Conservation (phyloP, 2,113 vertebrate genomes). For the Argyrosomus japonicus region DNA sequence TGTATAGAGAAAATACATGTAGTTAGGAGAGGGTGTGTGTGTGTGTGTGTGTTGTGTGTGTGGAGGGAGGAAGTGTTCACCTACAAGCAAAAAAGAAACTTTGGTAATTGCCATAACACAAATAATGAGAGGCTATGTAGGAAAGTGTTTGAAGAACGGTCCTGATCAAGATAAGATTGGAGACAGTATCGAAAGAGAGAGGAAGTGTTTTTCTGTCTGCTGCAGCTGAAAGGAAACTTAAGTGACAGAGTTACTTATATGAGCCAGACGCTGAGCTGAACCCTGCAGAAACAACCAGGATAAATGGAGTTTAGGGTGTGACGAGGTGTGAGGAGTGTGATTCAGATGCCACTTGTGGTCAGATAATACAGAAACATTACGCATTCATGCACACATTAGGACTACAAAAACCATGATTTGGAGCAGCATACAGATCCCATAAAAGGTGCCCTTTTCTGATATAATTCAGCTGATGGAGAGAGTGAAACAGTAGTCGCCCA, state of each 20-base stretch:
- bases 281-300: slow-evolving; percentile 53
- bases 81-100: slow-evolving; percentile 80
- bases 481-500: slow-evolving; percentile 47
- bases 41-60: no score
- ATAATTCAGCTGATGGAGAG: slow-evolving; percentile 6
- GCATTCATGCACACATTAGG: background rate
- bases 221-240: slow-evolving; percentile 70
- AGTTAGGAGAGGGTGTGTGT: slow-evolving; percentile 33
- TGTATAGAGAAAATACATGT: slow-evolving; percentile 56
- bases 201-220: slow-evolving; percentile 73
- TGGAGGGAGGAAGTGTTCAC: slow-evolving; percentile 57
- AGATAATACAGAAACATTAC: slow-evolving; percentile 6
- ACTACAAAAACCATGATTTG: slow-evolving; percentile 20
- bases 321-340: slow-evolving; percentile 33
- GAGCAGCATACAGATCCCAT: background rate
- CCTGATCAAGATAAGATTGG: slow-evolving; percentile 84
- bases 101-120: slow-evolving; percentile 80
- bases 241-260: slow-evolving; percentile 60
- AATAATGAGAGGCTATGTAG: slow-evolving; percentile 79
- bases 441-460: background rate
- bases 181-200: slow-evolving; percentile 73
- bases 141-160: slow-evolving; percentile 81
- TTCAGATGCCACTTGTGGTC: slow-evolving; percentile 36
- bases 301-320: slow-evolving; percentile 49
- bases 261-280: slow-evolving; percentile 57